Conservation (phyloP, 2,113 vertebrate genomes). For the Eonycteris spelaea region DNA sequence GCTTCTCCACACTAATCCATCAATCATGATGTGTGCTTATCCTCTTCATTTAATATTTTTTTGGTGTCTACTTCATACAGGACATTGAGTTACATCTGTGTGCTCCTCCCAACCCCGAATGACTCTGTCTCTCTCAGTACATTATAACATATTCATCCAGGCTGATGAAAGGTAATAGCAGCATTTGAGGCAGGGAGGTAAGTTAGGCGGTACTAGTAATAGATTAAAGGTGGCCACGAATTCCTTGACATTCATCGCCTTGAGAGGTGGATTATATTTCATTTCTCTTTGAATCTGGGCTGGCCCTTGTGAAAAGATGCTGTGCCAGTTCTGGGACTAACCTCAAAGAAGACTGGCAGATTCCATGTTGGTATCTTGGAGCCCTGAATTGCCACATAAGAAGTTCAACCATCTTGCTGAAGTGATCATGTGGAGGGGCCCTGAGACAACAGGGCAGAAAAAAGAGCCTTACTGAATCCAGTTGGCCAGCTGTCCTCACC, state of each 20-base stretch:
- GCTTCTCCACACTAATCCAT: neutral
- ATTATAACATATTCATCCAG: neutral
- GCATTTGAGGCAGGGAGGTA: neutral
- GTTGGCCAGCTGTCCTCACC: neutral
- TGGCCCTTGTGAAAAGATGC: neutral
- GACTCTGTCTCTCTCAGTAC: neutral
- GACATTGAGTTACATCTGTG: neutral
- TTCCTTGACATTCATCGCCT: neutral
- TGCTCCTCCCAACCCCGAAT: neutral
- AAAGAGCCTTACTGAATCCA: neutral
- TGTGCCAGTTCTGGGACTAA: neutral
- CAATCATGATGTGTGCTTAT: neutral
- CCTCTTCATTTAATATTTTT: constrained; percentile 30
- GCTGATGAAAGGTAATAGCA: neutral
- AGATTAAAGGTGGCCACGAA: neutral
- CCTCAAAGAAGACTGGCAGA: neutral
- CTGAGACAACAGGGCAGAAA: neutral
- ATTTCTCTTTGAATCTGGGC: neutral
- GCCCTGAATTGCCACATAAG: neutral
- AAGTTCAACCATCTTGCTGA: neutral
- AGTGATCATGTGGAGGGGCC: neutral
- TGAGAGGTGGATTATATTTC: neutral
- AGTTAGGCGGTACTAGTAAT: neutral
- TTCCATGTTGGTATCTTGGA: neutral
- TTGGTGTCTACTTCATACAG: neutral